phyloP scores from a whole-genome alignment of 2,888 invertebrate species.

The Empis stercorea region DNA sequence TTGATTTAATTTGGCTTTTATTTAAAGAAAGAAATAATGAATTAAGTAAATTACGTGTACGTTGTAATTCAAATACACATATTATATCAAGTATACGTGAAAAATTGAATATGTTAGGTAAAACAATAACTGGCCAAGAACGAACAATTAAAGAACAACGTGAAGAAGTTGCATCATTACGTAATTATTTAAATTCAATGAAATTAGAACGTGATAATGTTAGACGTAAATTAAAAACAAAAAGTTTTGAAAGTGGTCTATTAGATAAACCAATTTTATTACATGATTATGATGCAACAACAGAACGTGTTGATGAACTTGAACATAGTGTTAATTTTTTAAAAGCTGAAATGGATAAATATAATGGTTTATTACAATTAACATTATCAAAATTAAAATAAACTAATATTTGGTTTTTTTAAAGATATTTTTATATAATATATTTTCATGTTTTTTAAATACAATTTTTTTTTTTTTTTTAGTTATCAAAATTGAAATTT shows the following conservation, averaged over 20 bases:
- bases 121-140: constrained; percentile 11
- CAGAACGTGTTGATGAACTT: constrained; percentile 10
- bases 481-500: no score
- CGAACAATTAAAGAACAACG: constrained; percentile 5
- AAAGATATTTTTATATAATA: no score
- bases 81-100: constrained; percentile 25
- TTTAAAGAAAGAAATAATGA: constrained; percentile 24
- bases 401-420: no score
- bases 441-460: no score
- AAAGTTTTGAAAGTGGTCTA: constrained; percentile 24
- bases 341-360: no score
- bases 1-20: no score
- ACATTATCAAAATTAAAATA: no score
- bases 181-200: constrained; percentile 16
- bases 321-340: neutral
- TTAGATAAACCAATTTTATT: constrained; percentile 25
- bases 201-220: constrained; percentile 19
- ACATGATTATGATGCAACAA: constrained; percentile 25
- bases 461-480: no score
- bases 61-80: constrained; percentile 22
- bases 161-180: constrained; percentile 1
- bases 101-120: constrained; percentile 17
- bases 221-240: constrained; percentile 15
- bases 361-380: no score
- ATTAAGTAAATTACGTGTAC: constrained; percentile 17